A percentile compares a stretch with the other conserved stretches of the same genome.
Evolutionary conservation across 2,888 invertebrate genomes (phyloP).

Genomic region (Miltochrista miniata): DNA sequence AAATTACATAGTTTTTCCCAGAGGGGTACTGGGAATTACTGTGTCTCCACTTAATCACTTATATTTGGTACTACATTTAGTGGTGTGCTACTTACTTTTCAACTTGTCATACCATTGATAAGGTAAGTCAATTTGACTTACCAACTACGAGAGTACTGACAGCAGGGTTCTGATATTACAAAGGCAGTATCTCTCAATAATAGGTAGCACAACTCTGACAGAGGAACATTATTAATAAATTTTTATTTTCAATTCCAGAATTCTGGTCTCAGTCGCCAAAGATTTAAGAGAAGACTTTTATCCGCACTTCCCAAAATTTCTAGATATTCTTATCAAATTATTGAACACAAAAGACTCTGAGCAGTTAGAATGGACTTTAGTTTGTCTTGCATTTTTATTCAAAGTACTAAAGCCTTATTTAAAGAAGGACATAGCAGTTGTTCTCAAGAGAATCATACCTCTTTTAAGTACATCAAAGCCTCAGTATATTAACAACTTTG

Average conservation of each 20-base stretch:
- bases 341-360: slow-evolving; percentile 91
- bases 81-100: no score
- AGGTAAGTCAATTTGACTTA: no score
- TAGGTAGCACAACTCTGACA: no score
- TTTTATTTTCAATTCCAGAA: slow-evolving; percentile 75
- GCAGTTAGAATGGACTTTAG: slow-evolving; percentile 92
- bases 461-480: slow-evolving; percentile 90
- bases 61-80: no score
- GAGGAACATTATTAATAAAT: neutral
- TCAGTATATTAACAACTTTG: slow-evolving; percentile 95
- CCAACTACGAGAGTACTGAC: no score
- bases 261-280: slow-evolving; percentile 92
- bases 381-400: slow-evolving; percentile 94
- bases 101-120: no score
- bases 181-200: no score
- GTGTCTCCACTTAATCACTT: no score
- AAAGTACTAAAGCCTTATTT: slow-evolving; percentile 94
- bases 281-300: slow-evolving; percentile 96
- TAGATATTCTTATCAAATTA: slow-evolving; percentile 88
- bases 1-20: no score
- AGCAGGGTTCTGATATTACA: no score
- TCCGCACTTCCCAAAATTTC: slow-evolving; percentile 90
- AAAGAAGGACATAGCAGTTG: slow-evolving; percentile 89
- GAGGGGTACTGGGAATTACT: no score
- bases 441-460: slow-evolving; percentile 89